A percentile compares a stretch with the other conserved stretches of the same genome.
These are phyloP conservation scores for Dendrolimus pini DNA, from an alignment of 2,888 invertebrate genomes.

Conservation along the genomic window DNA sequence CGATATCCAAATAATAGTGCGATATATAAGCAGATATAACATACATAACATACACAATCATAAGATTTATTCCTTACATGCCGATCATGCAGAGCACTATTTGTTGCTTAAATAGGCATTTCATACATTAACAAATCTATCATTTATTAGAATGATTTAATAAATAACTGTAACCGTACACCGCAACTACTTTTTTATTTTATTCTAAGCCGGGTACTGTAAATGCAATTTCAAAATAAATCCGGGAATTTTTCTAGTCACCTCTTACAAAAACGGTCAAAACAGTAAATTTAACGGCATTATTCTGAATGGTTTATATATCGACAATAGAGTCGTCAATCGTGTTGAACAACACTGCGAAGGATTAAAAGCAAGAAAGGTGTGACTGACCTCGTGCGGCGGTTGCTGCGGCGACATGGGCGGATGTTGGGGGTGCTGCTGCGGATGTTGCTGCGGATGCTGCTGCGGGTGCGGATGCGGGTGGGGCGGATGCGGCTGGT, in stretches of 20 bases:
- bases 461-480: slow-evolving; percentile 30
- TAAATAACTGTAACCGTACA: too few species aligned
- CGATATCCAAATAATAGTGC: slow-evolving; percentile 22
- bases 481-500: slow-evolving; percentile 31
- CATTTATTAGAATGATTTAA: neutral
- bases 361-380: neutral
- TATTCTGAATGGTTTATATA: too few species aligned
- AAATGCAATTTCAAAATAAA: too few species aligned
- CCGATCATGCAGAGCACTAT: slow-evolving; percentile 35
- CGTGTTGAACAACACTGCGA: too few species aligned
- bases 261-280: too few species aligned
- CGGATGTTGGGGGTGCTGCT: slow-evolving; percentile 28
- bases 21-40: slow-evolving; percentile 26
- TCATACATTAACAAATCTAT: too few species aligned
- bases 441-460: slow-evolving; percentile 23
- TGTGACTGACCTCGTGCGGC: slow-evolving; percentile 39
- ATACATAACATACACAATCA: slow-evolving; percentile 23
- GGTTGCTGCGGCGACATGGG: slow-evolving; percentile 34
- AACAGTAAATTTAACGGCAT: too few species aligned
- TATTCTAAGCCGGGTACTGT: too few species aligned
- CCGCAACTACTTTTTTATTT: too few species aligned
- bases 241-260: too few species aligned
- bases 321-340: too few species aligned
- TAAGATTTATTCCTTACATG: slow-evolving; percentile 31
- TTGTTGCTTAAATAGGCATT: neutral